These are phyloP conservation scores for Willowsia nigromaculata DNA, from an alignment of 2,888 invertebrate genomes.

Conservation along the genomic window DNA sequence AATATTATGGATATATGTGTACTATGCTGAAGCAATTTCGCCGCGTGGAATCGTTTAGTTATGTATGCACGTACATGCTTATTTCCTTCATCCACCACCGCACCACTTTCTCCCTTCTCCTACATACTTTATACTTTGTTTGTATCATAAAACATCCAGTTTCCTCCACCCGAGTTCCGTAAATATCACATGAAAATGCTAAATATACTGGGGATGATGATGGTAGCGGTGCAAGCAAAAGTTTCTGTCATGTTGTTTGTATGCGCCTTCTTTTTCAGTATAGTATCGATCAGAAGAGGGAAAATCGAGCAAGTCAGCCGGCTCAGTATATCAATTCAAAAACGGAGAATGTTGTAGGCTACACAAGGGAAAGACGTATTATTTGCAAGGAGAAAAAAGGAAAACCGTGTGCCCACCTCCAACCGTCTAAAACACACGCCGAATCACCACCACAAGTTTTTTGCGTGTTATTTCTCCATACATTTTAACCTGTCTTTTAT, in stretches of 20 bases:
- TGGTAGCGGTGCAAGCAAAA: neutral
- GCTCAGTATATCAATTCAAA: conserved; percentile 8
- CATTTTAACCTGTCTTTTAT: conserved; percentile 20
- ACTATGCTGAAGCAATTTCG: neutral
- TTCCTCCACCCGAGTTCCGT: conserved; percentile 43
- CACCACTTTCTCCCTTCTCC: neutral
- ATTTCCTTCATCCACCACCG: neutral
- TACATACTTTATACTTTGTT: conserved; percentile 9
- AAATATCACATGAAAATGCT: conserved; percentile 55
- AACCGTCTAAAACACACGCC: neutral
- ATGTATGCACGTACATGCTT: neutral
- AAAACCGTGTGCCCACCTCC: conserved; percentile 1
- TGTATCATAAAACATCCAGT: conserved; percentile 40
- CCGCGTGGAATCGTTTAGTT: neutral
- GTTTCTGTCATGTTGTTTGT: neutral
- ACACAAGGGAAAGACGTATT: neutral
- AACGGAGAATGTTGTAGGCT: neutral
- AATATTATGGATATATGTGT: neutral
- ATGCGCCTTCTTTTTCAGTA: no score
- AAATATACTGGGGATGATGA: conserved; percentile 13
- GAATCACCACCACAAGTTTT: neutral
- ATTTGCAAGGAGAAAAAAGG: neutral
- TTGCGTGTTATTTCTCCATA: conserved; percentile 41
- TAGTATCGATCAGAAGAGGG: neutral
- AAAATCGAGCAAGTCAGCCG: conserved; percentile 5